Base-by-base conservation (phyloP, 2,888 invertebrate species). In the Ormyrus nitidulus region DNA sequence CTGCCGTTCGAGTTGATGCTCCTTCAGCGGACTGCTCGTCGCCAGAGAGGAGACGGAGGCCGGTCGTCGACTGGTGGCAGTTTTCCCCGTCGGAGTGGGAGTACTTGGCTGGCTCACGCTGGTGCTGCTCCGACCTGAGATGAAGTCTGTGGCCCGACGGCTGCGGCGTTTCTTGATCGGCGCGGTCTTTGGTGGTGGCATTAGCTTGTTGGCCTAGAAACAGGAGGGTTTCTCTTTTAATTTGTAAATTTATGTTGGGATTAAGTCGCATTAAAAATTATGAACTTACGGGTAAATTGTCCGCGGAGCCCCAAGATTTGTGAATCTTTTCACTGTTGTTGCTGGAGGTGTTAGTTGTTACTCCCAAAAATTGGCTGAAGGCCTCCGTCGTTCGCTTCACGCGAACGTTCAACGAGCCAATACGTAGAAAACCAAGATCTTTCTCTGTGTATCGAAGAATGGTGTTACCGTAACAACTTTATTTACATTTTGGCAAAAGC, bases 361-460 rank as follows among this genome's bases (percentile, higher is more conserved):
- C 96, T 83, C 96, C 97, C 85, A 97, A 92, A 91, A 97, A 96
- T 90, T 96, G 95, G 91, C 96, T 97, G 92, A 97, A 96, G 34
- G 97, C 97, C 90, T 97, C 97, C 79, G 97, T 97, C 68, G 97
- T 97, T 91, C 96, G 96, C 92, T 97, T 97, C 86, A 97, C 97
- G 88, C 97, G 94, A 68, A 97, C 97, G 92, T 97, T 97, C 90
- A 97, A 92, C 34, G 97, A 97, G 86, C 97, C 97, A 92, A 97
- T 97, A 88, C 97, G 94, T 84, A 97, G 94, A 91, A 97, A 97
- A 85, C 96, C 95, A 91, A 94, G 93, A 92, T 97, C 97, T 93
- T 96, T 96, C 92, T 97, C 96, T 95, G 92, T 66, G 79, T 49
- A 9, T 34, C 34, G 19, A 76, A 76, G 11, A 73, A 64, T 5